Conservation (phyloP, 2,888 invertebrate species). For the Acrobasis suavella region DNA sequence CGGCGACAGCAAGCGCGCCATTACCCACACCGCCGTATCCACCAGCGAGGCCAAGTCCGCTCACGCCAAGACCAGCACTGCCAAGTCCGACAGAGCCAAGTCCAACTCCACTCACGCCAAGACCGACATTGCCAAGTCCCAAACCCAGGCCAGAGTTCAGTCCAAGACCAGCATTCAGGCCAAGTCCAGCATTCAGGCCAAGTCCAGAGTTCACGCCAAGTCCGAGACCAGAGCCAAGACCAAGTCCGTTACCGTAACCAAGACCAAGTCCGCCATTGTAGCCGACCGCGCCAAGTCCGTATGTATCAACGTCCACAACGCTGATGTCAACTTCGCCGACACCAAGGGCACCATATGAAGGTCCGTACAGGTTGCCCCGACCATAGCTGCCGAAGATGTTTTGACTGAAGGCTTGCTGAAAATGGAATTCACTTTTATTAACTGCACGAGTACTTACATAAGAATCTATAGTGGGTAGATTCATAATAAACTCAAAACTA, state of each 20-base stretch:
- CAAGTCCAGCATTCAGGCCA: slow-evolving; percentile 1
- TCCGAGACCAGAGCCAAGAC: slow-evolving; percentile 12
- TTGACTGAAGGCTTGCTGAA: slow-evolving; percentile 31
- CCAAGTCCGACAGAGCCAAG: slow-evolving; percentile 3
- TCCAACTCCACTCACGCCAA: slow-evolving; percentile 1
- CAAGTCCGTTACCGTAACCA: slow-evolving; percentile 17
- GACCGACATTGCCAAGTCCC: slow-evolving; percentile 5
- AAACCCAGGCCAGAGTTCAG: slow-evolving; percentile 2
- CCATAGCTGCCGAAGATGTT: slow-evolving; percentile 2
- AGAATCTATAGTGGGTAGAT: too few species aligned
- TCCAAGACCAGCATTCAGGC: slow-evolving; percentile 5
- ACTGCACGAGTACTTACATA: too few species aligned
- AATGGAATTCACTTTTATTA: too few species aligned
- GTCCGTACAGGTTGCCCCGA: neutral
- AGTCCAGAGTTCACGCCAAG: neutral
- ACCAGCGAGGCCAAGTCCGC: neutral
- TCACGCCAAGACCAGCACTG: neutral
- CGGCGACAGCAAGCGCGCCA: slow-evolving; percentile 30
- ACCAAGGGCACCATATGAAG: neutral
- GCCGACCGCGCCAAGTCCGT: neutral
- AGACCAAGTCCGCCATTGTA: neutral
- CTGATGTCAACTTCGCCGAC: neutral
- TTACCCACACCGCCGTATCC: slow-evolving; percentile 5
- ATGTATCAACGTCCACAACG: slow-evolving; percentile 2
- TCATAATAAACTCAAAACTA: too few species aligned